Percentiles rank a stretch among this genome's conserved stretches.
Evolutionary conservation across 2,797 vertebrate species (phyloP).

Genomic region (Falco novaeseelandiae): DNA sequence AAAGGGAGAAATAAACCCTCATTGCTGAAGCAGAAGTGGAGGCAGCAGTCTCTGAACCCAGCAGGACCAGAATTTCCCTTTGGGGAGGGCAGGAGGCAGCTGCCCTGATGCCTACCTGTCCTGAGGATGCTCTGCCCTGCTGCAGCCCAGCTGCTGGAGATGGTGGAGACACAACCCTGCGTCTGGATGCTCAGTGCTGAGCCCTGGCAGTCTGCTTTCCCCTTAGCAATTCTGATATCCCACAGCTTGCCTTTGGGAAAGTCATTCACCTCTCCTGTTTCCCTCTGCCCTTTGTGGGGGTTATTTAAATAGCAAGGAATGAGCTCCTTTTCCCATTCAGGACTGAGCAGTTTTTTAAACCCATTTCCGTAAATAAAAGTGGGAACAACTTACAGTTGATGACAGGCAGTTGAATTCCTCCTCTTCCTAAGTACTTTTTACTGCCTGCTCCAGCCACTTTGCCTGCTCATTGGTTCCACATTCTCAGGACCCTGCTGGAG

Average conservation of each 20-base stretch:
- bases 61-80: not conserved
- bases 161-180: not conserved
- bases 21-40: not conserved
- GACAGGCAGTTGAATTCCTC: not conserved
- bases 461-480: rapidly evolving
- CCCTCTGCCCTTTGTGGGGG: not conserved
- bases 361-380: not conserved
- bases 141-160: not conserved
- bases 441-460: not conserved
- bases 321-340: not conserved
- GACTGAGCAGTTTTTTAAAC: not conserved
- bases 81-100: not conserved
- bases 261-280: not conserved
- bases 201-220: not conserved
- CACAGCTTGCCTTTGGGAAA: not conserved
- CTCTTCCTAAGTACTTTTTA: not conserved
- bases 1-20: not conserved
- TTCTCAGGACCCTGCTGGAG: not conserved
- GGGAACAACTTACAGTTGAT: not conserved
- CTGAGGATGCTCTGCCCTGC: rapidly evolving
- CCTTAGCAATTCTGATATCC: not conserved
- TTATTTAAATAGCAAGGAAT: not conserved
- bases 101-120: not conserved
- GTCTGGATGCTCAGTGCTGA: not conserved
- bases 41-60: not conserved